These are phyloP conservation scores for Anneissia japonica DNA, from an alignment of 35 echinoderm and acorn worm species.

Conservation along the genomic window DNA sequence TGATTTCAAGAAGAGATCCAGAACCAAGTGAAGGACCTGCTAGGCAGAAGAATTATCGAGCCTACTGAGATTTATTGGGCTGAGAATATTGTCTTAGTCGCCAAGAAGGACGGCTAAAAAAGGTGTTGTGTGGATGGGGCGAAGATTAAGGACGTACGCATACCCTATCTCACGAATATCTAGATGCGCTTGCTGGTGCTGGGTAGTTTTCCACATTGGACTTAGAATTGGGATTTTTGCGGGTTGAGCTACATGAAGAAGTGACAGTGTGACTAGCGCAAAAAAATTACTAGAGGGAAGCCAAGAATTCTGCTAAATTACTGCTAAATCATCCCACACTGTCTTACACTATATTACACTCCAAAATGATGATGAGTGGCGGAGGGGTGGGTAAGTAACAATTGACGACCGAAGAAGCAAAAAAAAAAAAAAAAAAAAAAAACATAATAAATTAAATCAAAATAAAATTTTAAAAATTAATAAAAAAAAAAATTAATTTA, in stretches of 20 bases:
- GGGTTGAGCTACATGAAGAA: conserved; percentile 37
- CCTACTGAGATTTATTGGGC: conserved; percentile 49
- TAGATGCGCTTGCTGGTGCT: conserved; percentile 47
- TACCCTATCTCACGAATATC: conserved; percentile 49
- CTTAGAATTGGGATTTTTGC: conserved; percentile 60
- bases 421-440: too few relatives aligned
- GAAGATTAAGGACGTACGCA: conserved; percentile 41
- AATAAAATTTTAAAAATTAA: too few relatives aligned
- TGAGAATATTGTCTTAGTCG: conserved; percentile 43
- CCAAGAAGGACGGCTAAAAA: conserved; percentile 59
- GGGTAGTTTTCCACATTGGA: conserved; percentile 58
- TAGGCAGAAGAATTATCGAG: conserved; percentile 29
- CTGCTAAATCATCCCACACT: too few relatives aligned
- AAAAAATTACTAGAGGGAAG: too few relatives aligned
- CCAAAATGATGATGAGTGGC: too few relatives aligned
- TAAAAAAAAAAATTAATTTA: too few relatives aligned
- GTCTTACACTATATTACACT: too few relatives aligned
- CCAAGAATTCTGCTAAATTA: too few relatives aligned
- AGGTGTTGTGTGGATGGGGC: conserved; percentile 59
- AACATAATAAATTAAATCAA: too few relatives aligned
- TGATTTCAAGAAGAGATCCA: conserved; percentile 19
- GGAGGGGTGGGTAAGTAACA: too few relatives aligned
- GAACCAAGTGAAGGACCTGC: conserved; percentile 49
- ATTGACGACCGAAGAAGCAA: too few relatives aligned
- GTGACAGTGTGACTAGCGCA: too few relatives aligned